phyloP scores from a whole-genome alignment of 2,888 invertebrate species.

The Leptogaster cylindrica region DNA sequence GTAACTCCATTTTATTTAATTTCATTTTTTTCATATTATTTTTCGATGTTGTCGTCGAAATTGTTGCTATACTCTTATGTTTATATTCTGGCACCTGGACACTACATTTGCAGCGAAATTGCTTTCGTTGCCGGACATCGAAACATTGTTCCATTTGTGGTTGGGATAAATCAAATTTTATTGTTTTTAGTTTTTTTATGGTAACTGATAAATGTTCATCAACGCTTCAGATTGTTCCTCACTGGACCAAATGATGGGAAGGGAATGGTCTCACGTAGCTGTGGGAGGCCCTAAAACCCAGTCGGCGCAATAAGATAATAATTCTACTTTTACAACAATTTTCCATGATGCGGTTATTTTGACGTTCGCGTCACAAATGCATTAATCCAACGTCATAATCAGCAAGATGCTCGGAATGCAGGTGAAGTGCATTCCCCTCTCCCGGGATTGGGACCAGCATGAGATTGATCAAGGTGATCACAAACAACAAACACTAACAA shows the following conservation, averaged over 20 bases:
- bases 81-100: constrained; percentile 9
- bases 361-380: constrained; percentile 13
- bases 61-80: no score
- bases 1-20: no score
- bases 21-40: no score
- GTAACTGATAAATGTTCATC: constrained; percentile 19
- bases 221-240: background rate
- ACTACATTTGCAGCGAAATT: background rate
- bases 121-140: background rate
- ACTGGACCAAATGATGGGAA: background rate
- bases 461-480: constrained; percentile 12
- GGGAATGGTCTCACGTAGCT: constrained; percentile 16
- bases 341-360: constrained; percentile 7
- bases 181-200: no score
- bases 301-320: background rate
- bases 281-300: constrained; percentile 8
- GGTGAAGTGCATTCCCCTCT: no score
- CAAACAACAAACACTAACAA: background rate
- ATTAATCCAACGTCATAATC: background rate
- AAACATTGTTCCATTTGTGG: background rate
- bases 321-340: constrained; percentile 2
- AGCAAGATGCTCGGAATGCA: no score
- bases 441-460: constrained; percentile 1
- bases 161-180: constrained; percentile 19
- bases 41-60: no score